These are phyloP conservation scores for Troides oblongomaculatus DNA, from an alignment of 2,888 invertebrate genomes.

Conservation along the genomic window DNA sequence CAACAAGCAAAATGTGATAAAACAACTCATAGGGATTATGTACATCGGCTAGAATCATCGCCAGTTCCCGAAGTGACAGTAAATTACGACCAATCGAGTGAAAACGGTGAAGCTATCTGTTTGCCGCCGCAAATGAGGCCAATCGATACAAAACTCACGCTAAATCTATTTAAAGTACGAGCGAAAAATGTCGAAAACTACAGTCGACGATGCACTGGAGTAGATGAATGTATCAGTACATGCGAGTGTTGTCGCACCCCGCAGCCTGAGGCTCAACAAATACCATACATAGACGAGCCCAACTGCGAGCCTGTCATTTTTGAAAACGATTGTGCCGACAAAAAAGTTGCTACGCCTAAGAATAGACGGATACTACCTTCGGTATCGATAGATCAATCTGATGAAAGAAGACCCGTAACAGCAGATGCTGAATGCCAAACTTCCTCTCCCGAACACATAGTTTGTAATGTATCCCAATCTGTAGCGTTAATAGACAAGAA, in stretches of 20 bases:
- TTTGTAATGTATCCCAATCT: conserved; percentile 33
- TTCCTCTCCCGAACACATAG: conserved; percentile 49
- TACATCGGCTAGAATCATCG: conserved; percentile 47
- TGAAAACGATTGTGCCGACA: conserved; percentile 58
- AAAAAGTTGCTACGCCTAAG: conserved; percentile 63
- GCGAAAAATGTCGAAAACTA: conserved; percentile 47
- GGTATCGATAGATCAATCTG: conserved; percentile 61
- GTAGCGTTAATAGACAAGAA: conserved; percentile 43
- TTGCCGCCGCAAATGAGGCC: conserved; percentile 70
- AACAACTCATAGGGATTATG: conserved; percentile 42
- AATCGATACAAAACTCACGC: conserved; percentile 63
- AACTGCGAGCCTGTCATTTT: conserved; percentile 70
- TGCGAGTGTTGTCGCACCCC: conserved; percentile 74
- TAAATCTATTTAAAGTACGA: conserved; percentile 59
- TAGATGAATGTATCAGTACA: conserved; percentile 68
- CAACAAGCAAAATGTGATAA: conserved; percentile 40
- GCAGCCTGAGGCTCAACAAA: conserved; percentile 65
- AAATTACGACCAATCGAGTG: conserved; percentile 56
- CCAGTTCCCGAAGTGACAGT: conserved; percentile 52
- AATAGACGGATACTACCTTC: conserved; percentile 70
- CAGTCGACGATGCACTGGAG: conserved; percentile 59
- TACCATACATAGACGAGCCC: conserved; percentile 74
- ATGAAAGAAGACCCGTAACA: conserved; percentile 57
- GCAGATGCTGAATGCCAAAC: conserved; percentile 70
- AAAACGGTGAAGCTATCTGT: conserved; percentile 54